A percentile compares a stretch with the other conserved stretches of the same genome.
These are phyloP conservation scores for Drosophila conformis DNA, from an alignment of 2,888 invertebrate species.

Conservation along the genomic window DNA sequence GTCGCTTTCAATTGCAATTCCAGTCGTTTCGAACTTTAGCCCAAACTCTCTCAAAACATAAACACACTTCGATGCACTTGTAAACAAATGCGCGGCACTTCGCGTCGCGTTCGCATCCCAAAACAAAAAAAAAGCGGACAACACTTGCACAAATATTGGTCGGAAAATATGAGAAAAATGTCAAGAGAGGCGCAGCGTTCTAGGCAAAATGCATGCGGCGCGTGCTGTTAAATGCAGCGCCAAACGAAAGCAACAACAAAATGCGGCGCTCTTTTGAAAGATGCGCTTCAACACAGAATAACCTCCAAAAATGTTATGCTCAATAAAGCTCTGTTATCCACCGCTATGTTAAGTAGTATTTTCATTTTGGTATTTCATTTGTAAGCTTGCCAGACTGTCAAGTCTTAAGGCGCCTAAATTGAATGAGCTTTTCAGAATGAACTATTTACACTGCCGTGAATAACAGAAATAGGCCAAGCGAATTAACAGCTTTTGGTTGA, in stretches of 20 bases:
- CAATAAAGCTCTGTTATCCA: constrained; percentile 30
- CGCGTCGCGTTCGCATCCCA: constrained; percentile 12
- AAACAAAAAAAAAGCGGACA: constrained; percentile 7
- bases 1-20: constrained; percentile 72
- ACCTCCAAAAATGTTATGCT: constrained; percentile 39
- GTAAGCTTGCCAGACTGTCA: constrained; percentile 9
- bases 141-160: constrained; percentile 74
- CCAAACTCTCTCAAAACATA: constrained; percentile 32
- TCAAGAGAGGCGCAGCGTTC: constrained; percentile 41
- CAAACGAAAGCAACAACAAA: constrained; percentile 64
- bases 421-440: background rate
- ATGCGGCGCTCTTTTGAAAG: constrained; percentile 45
- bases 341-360: constrained; percentile 12
- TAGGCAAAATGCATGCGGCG: constrained; percentile 53
- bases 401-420: constrained; percentile 1
- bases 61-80: constrained; percentile 8
- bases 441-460: background rate
- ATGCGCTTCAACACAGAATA: constrained; percentile 21
- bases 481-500: background rate
- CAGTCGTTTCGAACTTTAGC: constrained; percentile 55
- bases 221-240: constrained; percentile 54
- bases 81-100: constrained; percentile 44
- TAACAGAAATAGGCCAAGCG: background rate
- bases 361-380: constrained; percentile 12
- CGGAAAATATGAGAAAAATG: constrained; percentile 24